Evolutionary conservation across 2,797 vertebrate genomes (phyloP), one percentile per base, ranked within the genome.

Genomic region (Petrocephalus sullivani): DNA sequence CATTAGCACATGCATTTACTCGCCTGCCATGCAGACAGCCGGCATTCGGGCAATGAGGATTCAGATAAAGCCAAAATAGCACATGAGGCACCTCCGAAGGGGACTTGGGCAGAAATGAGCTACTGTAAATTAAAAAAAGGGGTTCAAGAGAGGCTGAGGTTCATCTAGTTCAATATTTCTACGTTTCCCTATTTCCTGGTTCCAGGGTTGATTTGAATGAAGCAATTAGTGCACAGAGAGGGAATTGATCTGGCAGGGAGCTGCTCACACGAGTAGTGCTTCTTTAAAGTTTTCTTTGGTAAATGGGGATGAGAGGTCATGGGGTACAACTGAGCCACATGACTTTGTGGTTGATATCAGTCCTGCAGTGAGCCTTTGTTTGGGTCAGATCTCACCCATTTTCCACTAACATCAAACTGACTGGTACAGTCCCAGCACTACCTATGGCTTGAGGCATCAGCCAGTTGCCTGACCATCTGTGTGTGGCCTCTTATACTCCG

Each of bases 1-100:
- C 86, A 82, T 89, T 89, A 89, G 75, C 28, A 19, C 54, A n/a
- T 56, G 7, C 51, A 12, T 87, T 89, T 81, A 37, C 83, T 46
- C 10, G 23, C 67, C n/a, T 19, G 53, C 67, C 53, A 86, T 56
- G 46, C 10, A 81, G 41, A 64, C 37, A 28, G 60, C 41, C 8
- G 54, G 5, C 56, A 8, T 78, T 37, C 53, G 14, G 84, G 23
- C 84, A 16, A 51, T 56, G 61, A 41, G 51, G 37, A 37, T 78
- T 10, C 19, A 84, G 33, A 57, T 75, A 86, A 89, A 54, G 60
- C 19, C 14, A 56, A 60, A 58, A 81, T 81, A 81, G 28, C 37
- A 67, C 14, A 41, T 21, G 67, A 9, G 3, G n/a, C 10, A 28
- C 49, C 82, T 88, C 12, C 28, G 56, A 88, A 71, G 83, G 61